Percentiles rank a stretch among this genome's conserved stretches.
Conservation (phyloP, 2,113 vertebrate genomes). For the Opisthocomus hoazin region DNA sequence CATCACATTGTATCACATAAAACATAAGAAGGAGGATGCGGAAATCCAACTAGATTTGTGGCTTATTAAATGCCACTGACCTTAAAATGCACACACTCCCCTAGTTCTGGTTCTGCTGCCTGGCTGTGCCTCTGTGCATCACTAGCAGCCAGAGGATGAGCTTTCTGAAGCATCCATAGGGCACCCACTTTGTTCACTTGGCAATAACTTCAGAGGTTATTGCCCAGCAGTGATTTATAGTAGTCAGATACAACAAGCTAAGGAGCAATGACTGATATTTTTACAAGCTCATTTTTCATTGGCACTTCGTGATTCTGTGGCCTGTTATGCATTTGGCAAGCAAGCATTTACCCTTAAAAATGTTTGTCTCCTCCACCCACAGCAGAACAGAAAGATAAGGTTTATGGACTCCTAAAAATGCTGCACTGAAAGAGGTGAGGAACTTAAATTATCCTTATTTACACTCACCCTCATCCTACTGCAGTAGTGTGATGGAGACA, state of each 20-base stretch:
- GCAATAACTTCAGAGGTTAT: background rate
- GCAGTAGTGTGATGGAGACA: background rate
- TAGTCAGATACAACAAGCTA: background rate
- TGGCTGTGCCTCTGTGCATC: background rate
- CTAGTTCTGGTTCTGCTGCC: background rate
- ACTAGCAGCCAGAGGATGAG: background rate
- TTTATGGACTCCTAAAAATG: background rate
- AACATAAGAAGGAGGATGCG: background rate
- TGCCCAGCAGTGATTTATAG: background rate
- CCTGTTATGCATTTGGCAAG: background rate
- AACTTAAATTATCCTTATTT: background rate
- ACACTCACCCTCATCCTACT: background rate
- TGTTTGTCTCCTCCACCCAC: background rate
- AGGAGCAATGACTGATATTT: background rate
- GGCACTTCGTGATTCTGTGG: background rate
- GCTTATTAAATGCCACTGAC: background rate
- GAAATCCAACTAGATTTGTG: background rate
- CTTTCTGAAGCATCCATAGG: background rate
- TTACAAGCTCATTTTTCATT: background rate
- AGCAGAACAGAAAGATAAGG: background rate
- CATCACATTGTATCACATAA: background rate
- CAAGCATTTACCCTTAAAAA: background rate
- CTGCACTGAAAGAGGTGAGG: background rate
- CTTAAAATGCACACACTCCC: background rate
- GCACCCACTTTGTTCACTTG: background rate